Evolutionary conservation across 2,888 invertebrate species (phyloP), one percentile per base, ranked within the genome.

Genomic region (Alcis repandata): DNA sequence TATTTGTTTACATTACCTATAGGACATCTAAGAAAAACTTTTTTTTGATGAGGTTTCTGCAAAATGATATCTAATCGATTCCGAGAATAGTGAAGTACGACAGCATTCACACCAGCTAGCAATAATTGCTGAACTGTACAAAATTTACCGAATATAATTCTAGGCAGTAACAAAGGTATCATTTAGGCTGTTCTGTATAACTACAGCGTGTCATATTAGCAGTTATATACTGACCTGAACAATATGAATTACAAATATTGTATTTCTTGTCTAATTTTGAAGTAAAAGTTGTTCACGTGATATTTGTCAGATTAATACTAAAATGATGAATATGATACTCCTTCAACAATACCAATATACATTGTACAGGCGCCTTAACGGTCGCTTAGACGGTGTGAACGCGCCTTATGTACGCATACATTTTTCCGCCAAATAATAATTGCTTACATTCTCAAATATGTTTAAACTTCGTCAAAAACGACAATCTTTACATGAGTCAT

Each of bases 401-500:
- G 2, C n/a, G 13, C 11, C 17, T 45, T 13, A 45, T 46, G 4
- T 32, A 53, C 10, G 46, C 27, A 13, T 32, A 54, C 17, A 54
- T 40, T 36, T 20, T 22, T 17, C 33, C 17, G 11, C 27, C 19
- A 38, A 27, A 20, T 33, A 52, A 20, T 36, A 38, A 54, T 48
- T 61, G 52, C 45, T 45, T 52, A 46, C 38, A 45, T 33, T 40
- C 13, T 20, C 11, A 46, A 8, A n/a, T 13, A 46, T 2, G 7
- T 49, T 49, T 43, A 27, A 52, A 59, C 41, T 27, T 41, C 17
- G 48, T 54, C 49, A 64, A 49, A 32, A 51, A 53, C 33, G 43
- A n/a, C 22, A 38, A 38, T 58, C 36, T 45, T 58, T 52, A 52
- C 48, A 45, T 11, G 2, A 54, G 54, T 46, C 69, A 73, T 60